Evolutionary conservation across 1,140 invertebrate genomes (phyloP).

Genomic region (Sinonovacula constricta): DNA sequence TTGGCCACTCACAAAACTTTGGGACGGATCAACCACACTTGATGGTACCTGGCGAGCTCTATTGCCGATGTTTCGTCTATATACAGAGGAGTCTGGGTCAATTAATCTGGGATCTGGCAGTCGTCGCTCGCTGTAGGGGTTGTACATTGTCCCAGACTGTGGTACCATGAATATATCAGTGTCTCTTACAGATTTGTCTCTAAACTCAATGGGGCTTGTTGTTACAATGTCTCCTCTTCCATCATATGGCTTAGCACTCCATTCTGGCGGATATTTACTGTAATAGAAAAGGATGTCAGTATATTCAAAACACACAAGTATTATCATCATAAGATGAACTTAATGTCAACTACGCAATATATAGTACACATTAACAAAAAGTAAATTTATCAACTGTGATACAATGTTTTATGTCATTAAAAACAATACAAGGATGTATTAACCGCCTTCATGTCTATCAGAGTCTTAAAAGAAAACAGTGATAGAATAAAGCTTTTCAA

Average conservation of each 20-base stretch:
- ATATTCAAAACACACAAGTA: no score
- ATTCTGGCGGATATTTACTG: conserved; percentile 71
- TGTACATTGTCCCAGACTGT: conserved; percentile 47
- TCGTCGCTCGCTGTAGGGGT: neutral
- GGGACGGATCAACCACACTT: conserved; percentile 2
- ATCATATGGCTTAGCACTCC: conserved; percentile 65
- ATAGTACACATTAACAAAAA: no score
- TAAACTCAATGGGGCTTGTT: conserved; percentile 37
- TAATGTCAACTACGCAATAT: no score
- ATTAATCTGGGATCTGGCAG: conserved; percentile 15
- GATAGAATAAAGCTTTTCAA: no score
- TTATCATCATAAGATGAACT: no score
- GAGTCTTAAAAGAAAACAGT: no score
- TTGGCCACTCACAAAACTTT: conserved; percentile 15
- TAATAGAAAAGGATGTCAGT: conserved; percentile 22
- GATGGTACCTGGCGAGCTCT: conserved; percentile 18
- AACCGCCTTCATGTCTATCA: no score
- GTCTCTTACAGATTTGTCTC: conserved; percentile 24
- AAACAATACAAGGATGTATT: neutral
- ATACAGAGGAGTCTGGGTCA: conserved; percentile 22
- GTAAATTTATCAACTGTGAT: no score
- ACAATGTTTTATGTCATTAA: neutral
- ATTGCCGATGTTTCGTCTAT: conserved; percentile 12
- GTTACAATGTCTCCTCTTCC: conserved; percentile 69
- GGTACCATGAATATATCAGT: conserved; percentile 63